Base-by-base conservation (phyloP, 2,797 vertebrate species). In the Sebastes diploproa region DNA sequence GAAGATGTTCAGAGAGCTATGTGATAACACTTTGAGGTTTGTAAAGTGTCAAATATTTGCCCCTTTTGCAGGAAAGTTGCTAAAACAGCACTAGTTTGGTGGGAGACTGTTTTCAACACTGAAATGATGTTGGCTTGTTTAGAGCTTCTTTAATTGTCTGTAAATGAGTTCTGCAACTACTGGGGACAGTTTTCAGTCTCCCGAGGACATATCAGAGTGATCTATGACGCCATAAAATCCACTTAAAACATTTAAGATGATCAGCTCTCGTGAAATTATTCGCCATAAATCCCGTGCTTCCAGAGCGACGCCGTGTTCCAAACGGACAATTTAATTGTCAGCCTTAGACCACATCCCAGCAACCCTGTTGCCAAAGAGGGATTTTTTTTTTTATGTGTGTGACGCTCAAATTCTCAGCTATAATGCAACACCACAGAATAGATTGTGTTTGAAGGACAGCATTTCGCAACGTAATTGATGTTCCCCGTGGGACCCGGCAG, bases 391-490 rank as follows among this genome's bases (percentile, higher is more conserved):
- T 50, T 68, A 75, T 85, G 82, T 20, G 82, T 29, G 83, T 91
- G 92, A 92, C 85, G 73, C 82, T 91, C 70, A 84, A 85, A 90
- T 93, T 90, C 87, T 88, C 81, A 76, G 83, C 90, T 82, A 89
- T 91, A 91, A 90, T 77, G 83, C 86, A 88, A 85, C 89, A 91
- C 94, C 93, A 59, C 93, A 94, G 90, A 90, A 87, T 86, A 73
- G 89, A 90, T 91, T 92, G 81, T 77, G 85, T 92, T 90, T 85
- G 90, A 94, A 93, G 90, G 93, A 92, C 93, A 89, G 85, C 56
- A 56, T 94, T 94, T 94, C 93, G 88, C 91, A 93, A 95, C 66
- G 73, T 94, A 89, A 94, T 90, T 89, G 87, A 95, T 91, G 91
- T 87, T 89, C 86, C 93, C 88, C 66, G 7, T 84, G 94, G 93